Percentiles rank a stretch among this genome's conserved stretches.
These are phyloP conservation scores for Abrostola triplasia DNA, from an alignment of 2,888 invertebrate species.

Conservation along the genomic window DNA sequence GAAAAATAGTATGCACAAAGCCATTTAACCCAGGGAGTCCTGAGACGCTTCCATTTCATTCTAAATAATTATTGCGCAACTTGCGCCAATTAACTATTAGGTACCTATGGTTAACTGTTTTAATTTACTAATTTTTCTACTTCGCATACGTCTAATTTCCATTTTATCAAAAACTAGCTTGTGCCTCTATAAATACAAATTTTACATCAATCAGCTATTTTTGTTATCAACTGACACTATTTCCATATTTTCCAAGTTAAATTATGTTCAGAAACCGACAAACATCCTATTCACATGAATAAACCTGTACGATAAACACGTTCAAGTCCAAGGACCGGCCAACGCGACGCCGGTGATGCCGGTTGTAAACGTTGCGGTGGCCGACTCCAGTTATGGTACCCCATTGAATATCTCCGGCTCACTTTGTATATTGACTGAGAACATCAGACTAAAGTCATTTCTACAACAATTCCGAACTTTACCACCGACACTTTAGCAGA, in stretches of 20 bases:
- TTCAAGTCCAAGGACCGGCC: not conserved
- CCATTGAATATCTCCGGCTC: constrained; percentile 15
- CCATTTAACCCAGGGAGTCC: no score
- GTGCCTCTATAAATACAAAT: no score
- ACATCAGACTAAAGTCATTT: constrained; percentile 6
- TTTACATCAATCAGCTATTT: no score
- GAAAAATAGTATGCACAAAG: no score
- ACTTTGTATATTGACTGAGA: constrained; percentile 10
- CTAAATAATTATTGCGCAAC: no score
- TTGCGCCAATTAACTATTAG: no score
- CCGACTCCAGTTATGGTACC: constrained; percentile 16
- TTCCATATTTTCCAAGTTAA: constrained; percentile 32
- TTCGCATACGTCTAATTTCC: no score
- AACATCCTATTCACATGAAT: constrained; percentile 23
- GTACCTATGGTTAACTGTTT: no score
- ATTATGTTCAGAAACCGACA: constrained; percentile 20
- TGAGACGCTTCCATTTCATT: no score
- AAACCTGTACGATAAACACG: constrained; percentile 12
- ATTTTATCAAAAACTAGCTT: no score
- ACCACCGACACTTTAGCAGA: constrained; percentile 5
- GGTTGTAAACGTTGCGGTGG: constrained; percentile 17
- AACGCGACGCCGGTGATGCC: constrained; percentile 1
- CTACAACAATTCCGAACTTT: constrained; percentile 5
- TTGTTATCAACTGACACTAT: constrained; percentile 6
- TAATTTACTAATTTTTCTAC: no score